Evolutionary conservation across 2,888 invertebrate genomes (phyloP).

Genomic region (Oligia strigilis): DNA sequence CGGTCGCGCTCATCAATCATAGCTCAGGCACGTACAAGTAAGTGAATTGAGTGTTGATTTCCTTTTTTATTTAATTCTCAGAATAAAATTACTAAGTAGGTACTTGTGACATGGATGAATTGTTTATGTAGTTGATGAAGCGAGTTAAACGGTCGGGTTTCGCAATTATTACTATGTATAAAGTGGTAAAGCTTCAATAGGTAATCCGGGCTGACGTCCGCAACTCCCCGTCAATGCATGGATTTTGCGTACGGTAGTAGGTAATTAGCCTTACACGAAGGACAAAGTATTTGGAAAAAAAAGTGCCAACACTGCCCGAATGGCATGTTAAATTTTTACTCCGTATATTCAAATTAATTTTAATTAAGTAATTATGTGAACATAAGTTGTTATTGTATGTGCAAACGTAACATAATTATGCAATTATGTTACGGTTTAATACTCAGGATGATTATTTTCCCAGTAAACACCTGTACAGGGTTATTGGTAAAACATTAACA

Average conservation of each 20-base stretch:
- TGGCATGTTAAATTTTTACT: background rate
- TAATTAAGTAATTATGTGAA: background rate
- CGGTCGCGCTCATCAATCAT: constrained; percentile 55
- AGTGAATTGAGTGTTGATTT: constrained; percentile 45
- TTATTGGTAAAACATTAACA: too few relatives aligned
- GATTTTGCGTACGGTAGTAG: too few relatives aligned
- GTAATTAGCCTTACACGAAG: too few relatives aligned
- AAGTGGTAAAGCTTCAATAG: too few relatives aligned
- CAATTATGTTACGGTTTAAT: too few relatives aligned
- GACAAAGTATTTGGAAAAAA: background rate
- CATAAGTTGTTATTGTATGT: background rate
- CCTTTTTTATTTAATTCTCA: constrained; percentile 41
- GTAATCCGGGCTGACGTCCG: too few relatives aligned
- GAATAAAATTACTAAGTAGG: constrained; percentile 18
- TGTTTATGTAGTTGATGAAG: background rate
- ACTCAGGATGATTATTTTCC: background rate
- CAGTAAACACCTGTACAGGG: too few relatives aligned
- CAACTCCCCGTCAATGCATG: too few relatives aligned
- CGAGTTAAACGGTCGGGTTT: background rate
- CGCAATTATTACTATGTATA: background rate
- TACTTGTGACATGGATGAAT: background rate
- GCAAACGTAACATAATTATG: background rate
- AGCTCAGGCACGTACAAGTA: constrained; percentile 25
- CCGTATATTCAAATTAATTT: background rate
- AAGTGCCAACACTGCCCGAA: background rate